Evolutionary conservation across 2,797 vertebrate species (phyloP).

Genomic region (Sebastes dallii): DNA sequence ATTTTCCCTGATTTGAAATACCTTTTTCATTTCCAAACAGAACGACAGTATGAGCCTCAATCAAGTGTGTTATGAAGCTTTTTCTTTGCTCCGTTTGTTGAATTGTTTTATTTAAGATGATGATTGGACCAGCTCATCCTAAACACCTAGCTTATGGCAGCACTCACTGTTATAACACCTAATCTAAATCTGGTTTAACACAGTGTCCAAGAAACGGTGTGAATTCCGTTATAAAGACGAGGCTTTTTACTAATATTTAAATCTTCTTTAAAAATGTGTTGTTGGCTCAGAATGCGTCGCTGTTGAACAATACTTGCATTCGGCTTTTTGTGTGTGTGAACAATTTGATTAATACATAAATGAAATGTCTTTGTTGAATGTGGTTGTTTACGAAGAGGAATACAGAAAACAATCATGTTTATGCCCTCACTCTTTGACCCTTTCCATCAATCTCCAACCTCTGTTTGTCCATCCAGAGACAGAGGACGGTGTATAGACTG

Average conservation of each 20-base stretch:
- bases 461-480: constrained; percentile 80
- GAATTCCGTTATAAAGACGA: neutral
- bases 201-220: neutral
- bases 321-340: neutral
- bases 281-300: neutral
- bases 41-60: neutral
- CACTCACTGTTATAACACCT: neutral
- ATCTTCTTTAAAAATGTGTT: neutral
- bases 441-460: too few relatives aligned
- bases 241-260: neutral
- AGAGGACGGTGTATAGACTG: constrained; percentile 94
- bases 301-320: neutral
- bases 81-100: neutral
- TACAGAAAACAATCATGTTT: neutral
- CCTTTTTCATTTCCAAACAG: neutral
- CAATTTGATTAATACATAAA: neutral
- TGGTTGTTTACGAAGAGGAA: neutral
- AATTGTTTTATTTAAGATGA: neutral
- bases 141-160: neutral
- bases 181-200: neutral
- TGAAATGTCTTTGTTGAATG: neutral
- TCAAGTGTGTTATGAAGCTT: neutral
- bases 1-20: neutral
- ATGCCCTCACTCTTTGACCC: neutral
- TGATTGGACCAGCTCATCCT: neutral